Evolutionary conservation across 2,797 vertebrate genomes (phyloP).

Genomic region (Tapera naevia): DNA sequence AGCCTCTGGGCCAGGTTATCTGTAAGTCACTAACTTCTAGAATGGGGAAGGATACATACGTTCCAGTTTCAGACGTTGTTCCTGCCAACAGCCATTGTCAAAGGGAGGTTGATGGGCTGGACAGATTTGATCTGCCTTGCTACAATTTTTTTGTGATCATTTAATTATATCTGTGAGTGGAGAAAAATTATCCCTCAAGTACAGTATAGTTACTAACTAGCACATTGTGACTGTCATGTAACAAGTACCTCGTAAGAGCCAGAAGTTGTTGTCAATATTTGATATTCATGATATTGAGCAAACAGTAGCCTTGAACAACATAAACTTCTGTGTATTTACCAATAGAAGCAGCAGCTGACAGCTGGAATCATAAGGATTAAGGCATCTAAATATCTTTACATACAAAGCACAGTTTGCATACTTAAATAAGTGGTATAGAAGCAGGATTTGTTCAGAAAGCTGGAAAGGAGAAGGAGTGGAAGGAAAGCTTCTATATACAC

Average conservation of each 20-base stretch:
- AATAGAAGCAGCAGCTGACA: not conserved
- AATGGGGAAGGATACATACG: not conserved
- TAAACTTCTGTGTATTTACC: not conserved
- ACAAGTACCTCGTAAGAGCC: not conserved
- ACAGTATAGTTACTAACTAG: not conserved
- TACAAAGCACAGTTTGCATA: not conserved
- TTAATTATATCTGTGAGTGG: not conserved
- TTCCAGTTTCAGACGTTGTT: not conserved
- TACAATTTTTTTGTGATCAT: not conserved
- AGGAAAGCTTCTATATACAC: not conserved
- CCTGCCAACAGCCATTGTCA: not conserved
- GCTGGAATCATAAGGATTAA: not conserved
- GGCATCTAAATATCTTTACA: not conserved
- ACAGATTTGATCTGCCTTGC: not conserved
- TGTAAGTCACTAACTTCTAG: not conserved
- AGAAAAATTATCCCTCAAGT: not conserved
- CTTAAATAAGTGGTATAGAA: not conserved
- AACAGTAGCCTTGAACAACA: not conserved
- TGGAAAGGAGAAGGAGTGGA: not conserved
- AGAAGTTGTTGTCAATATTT: not conserved
- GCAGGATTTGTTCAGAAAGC: not conserved
- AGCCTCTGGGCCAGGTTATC: not conserved
- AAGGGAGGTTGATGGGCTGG: not conserved
- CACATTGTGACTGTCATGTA: not conserved
- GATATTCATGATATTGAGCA: not conserved